Percentiles rank a stretch among this genome's conserved stretches.
Conservation (phyloP, 1,140 invertebrate species). For the Trissolcus basalis region DNA sequence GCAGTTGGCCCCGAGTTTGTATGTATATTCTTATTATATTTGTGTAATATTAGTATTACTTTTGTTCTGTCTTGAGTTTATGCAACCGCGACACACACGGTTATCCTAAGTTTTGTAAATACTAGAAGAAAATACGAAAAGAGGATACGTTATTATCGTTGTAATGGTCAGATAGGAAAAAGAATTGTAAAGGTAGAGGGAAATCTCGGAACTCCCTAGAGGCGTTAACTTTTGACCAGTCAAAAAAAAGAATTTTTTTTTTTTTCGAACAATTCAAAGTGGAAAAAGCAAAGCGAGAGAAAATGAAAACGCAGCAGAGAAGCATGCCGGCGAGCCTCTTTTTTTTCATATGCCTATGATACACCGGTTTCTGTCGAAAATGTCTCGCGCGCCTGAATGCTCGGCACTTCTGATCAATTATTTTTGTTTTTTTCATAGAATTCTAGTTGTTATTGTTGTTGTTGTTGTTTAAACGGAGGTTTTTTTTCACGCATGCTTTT, state of each 20-base stretch:
- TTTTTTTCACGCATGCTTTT: conserved; percentile 45
- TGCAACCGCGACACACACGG: conserved; percentile 48
- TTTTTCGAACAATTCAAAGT: conserved; percentile 40
- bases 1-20: conserved; percentile 60
- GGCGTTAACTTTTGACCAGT: no score
- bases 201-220: conserved; percentile 54
- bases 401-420: conserved; percentile 55
- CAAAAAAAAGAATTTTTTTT: conserved; percentile 40
- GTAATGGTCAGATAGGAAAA: conserved; percentile 47
- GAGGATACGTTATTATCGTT: conserved; percentile 59
- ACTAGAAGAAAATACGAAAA: conserved; percentile 44
- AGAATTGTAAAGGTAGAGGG: conserved; percentile 50
- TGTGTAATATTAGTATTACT: conserved; percentile 71
- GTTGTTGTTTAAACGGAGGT: conserved; percentile 51
- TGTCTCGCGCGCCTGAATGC: conserved; percentile 10
- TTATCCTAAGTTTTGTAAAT: conserved; percentile 65
- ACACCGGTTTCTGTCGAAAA: conserved; percentile 14
- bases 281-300: conserved; percentile 10
- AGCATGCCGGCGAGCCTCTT: conserved; percentile 40
- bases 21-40: conserved; percentile 65
- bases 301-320: conserved; percentile 6
- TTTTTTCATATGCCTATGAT: conserved; percentile 43
- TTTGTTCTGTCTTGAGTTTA: conserved; percentile 64
- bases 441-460: conserved; percentile 58
- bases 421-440: conserved; percentile 53